A percentile compares a stretch with the other conserved stretches of the same genome.
Evolutionary conservation across 2,888 invertebrate genomes (phyloP).

Genomic region (Metopia argyrocephala): DNA sequence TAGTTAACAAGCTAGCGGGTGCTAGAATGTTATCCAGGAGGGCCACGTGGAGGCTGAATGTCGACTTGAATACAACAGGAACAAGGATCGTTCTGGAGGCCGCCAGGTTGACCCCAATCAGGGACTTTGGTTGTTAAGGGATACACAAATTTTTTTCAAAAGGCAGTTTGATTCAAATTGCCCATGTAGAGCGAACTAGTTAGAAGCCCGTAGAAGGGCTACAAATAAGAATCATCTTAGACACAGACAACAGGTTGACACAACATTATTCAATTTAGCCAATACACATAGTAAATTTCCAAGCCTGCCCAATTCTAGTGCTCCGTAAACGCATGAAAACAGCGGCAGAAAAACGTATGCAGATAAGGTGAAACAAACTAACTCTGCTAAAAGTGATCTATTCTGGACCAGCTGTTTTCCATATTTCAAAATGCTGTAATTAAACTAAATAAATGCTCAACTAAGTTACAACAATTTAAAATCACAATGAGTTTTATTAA

Average conservation of each 20-base stretch:
- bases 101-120: too few species aligned
- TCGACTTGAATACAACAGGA: too few species aligned
- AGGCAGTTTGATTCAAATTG: constrained; percentile 7
- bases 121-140: too few species aligned
- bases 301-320: neutral
- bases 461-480: constrained; percentile 2
- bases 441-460: neutral
- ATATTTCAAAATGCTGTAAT: constrained; percentile 3
- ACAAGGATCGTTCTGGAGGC: too few species aligned
- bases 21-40: too few species aligned
- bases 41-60: too few species aligned
- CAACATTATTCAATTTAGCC: neutral
- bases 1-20: too few species aligned
- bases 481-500: neutral
- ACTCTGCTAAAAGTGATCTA: neutral
- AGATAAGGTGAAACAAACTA: neutral
- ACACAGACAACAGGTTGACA: neutral
- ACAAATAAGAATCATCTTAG: neutral
- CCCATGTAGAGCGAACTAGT: neutral
- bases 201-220: constrained; percentile 6
- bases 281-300: neutral
- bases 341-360: neutral
- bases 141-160: too few species aligned
- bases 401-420: neutral
- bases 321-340: neutral